These are phyloP conservation scores for Nothoprocta pentlandii DNA, from an alignment of 2,113 vertebrate genomes.

Conservation along the genomic window DNA sequence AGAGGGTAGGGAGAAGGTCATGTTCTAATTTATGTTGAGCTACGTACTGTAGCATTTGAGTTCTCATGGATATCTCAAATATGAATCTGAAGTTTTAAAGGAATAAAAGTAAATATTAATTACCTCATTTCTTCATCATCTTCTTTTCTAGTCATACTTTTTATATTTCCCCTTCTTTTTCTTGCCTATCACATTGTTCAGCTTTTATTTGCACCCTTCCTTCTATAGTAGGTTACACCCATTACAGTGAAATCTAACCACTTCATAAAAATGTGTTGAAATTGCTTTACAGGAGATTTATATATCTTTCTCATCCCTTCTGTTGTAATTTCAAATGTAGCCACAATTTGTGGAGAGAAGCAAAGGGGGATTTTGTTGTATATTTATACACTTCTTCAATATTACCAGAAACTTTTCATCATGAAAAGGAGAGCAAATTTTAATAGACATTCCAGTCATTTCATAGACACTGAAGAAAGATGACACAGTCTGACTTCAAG, in stretches of 20 bases:
- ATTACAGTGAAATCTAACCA: not conserved
- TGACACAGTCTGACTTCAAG: not conserved
- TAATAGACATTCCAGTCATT: not conserved
- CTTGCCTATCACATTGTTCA: not conserved
- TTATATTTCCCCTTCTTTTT: not conserved
- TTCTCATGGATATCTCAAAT: not conserved
- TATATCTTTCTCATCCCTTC: not conserved
- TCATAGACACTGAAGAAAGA: not conserved
- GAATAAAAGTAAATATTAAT: not conserved
- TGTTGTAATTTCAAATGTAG: not conserved
- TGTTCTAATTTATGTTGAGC: not conserved
- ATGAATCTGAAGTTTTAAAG: not conserved
- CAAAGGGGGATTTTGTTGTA: not conserved
- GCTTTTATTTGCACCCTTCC: not conserved
- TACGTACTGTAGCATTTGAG: not conserved
- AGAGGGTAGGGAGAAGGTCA: not conserved
- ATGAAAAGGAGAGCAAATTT: not conserved
- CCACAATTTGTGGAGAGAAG: not conserved
- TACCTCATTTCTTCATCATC: fast-evolving
- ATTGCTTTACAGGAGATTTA: not conserved
- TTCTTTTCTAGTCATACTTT: not conserved
- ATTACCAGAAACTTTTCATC: not conserved
- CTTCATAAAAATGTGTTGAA: not conserved
- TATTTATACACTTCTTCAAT: not conserved
- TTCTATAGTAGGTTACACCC: not conserved